A percentile compares a stretch with the other conserved stretches of the same genome.
These are phyloP conservation scores for Aphrophora alni DNA, from an alignment of 2,888 invertebrate genomes.

Conservation along the genomic window DNA sequence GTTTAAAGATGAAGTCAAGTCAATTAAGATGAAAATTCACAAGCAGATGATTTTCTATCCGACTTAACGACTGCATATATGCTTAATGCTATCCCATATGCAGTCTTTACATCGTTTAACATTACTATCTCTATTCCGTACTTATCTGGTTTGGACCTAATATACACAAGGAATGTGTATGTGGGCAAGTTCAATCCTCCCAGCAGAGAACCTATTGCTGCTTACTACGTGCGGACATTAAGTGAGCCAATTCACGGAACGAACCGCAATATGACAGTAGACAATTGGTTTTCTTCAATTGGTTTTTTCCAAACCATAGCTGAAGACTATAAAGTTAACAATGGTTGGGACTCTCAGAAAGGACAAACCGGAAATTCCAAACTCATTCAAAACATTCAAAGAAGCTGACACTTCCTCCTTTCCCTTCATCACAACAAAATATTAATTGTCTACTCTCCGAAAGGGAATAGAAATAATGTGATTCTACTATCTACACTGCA, in stretches of 20 bases:
- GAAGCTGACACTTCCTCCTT: too few species aligned
- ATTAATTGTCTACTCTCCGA: conserved; percentile 44
- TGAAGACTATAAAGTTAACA: conserved; percentile 13
- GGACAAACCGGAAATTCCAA: conserved; percentile 28
- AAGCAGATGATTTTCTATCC: too few species aligned
- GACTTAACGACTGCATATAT: conserved; percentile 18
- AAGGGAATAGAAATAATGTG: conserved; percentile 49
- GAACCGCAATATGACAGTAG: conserved; percentile 25
- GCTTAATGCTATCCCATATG: too few species aligned
- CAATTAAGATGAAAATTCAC: too few species aligned
- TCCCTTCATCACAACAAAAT: too few species aligned
- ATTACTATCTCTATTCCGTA: too few species aligned
- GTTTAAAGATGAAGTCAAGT: too few species aligned
- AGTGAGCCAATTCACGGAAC: conserved; percentile 27
- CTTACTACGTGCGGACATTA: conserved; percentile 16
- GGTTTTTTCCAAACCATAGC: conserved; percentile 17
- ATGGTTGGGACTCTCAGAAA: conserved; percentile 27
- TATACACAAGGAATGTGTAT: too few species aligned
- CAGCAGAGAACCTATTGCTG: conserved; percentile 21
- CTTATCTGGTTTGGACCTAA: too few species aligned
- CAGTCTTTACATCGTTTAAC: too few species aligned
- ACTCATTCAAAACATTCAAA: not conserved
- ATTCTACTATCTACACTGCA: conserved; percentile 52
- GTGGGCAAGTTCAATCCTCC: too few species aligned
- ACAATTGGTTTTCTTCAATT: conserved; percentile 34